Base-by-base conservation (phyloP, 2,888 invertebrate species). In the Heliothis peltigera region DNA sequence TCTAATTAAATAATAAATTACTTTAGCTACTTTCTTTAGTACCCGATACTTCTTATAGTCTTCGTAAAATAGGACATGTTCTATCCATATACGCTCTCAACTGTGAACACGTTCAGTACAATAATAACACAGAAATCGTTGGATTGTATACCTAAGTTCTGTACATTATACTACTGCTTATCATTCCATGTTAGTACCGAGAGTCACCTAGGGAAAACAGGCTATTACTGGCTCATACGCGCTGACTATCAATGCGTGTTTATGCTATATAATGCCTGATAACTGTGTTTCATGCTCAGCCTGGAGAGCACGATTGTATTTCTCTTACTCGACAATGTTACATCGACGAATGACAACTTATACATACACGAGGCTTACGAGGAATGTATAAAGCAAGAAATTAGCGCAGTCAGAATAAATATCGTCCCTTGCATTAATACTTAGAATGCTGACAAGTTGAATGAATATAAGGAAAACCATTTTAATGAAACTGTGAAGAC, bases 161-260 rank as follows among this genome's bases (percentile, higher is more conserved):
- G 4, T 21, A 19, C 28, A 32, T 64, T 46, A 46, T 52, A 54
- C 22, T 35, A 42, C 57, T 75, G 51, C 62, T 77, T 77, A 61
- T 47, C n/a, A 71, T 71, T 71, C 72, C 18, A 56, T 42, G 22
- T 18, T 32, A 25, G 77, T 64, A 53, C 48, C 39, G 32, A 46
- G 57, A 57, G 46, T 51, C 57, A 64, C 65, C 72, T 71, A 47
- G 72, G 64, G 72, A 71, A 76, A 76, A 71, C 72, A 54, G 65
- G 25, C 77, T 60, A 71, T 72, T 71, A 73, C 59, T 47, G 57
- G 65, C 53, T 59, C 56, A 57, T 57, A 73, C 56, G 57, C 54
- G 51, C 44, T 72, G 72, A 73, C 72, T 77, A 73, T 54, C 72
- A 72, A 59, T 76, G 57, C 53, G 44, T 70, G 54, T 53, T 61